phyloP scores from a whole-genome alignment of 2,797 vertebrate genomes.

The Hydrocynus forskahlii region DNA sequence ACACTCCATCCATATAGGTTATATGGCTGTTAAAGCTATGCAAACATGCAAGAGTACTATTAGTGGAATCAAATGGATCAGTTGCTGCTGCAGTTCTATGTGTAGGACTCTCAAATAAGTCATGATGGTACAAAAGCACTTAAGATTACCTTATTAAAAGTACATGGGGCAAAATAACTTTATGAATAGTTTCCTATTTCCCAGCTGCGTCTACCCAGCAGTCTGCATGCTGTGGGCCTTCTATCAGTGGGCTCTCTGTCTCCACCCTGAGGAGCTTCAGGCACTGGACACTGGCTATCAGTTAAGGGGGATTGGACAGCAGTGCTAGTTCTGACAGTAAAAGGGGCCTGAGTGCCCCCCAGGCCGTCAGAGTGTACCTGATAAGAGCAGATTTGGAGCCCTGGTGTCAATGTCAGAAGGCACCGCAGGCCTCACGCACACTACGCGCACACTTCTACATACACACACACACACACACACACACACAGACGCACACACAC shows the following conservation, averaged over 20 bases:
- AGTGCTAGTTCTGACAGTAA: constrained; percentile 21
- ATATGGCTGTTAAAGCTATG: constrained; percentile 4
- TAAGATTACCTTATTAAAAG: neutral
- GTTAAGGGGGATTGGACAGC: constrained; percentile 35
- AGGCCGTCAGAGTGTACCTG: constrained; percentile 41
- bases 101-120: neutral
- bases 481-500: constrained; percentile 4
- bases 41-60: neutral
- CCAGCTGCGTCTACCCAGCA: neutral
- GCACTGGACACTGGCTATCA: constrained; percentile 49
- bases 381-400: constrained; percentile 55
- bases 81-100: neutral
- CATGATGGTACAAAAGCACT: neutral
- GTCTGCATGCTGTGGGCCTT: neutral
- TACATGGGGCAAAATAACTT: neutral
- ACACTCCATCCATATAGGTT: neutral
- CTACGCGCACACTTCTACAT: constrained; percentile 27
- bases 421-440: constrained; percentile 27
- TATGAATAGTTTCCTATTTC: neutral
- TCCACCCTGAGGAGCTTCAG: constrained; percentile 37
- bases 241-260: constrained; percentile 30
- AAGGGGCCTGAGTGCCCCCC: constrained; percentile 31
- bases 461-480: constrained; percentile 15
- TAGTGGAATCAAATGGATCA: neutral
- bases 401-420: constrained; percentile 55